These are phyloP conservation scores for Drosophila arawakana DNA, from an alignment of 1,140 invertebrate species.

Conservation along the genomic window DNA sequence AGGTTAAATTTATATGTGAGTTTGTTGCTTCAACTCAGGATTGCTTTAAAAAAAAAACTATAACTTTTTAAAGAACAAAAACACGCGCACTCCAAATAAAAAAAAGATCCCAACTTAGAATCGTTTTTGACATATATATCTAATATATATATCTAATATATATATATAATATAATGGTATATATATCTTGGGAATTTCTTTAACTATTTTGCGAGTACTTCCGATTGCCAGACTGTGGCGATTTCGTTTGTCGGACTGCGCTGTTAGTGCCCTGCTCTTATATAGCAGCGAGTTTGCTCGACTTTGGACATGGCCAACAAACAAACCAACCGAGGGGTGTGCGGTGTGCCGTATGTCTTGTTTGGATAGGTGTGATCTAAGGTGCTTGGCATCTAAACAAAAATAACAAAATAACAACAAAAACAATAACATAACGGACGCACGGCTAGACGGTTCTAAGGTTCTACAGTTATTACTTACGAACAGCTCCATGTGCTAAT, in stretches of 20 bases:
- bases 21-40: too few species aligned
- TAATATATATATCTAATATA: too few species aligned
- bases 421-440: neutral
- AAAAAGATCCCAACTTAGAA: neutral
- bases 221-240: constrained; percentile 28
- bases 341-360: neutral
- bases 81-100: constrained; percentile 21
- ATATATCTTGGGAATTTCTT: too few species aligned
- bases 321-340: constrained; percentile 6
- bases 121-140: too few species aligned
- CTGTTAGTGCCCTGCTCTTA: constrained; percentile 70
- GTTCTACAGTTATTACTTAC: neutral
- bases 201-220: too few species aligned
- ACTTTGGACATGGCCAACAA: constrained; percentile 48
- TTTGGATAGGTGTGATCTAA: constrained; percentile 40
- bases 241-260: constrained; percentile 57
- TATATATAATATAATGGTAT: too few species aligned
- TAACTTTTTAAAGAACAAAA: neutral
- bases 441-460: neutral
- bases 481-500: constrained; percentile 62
- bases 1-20: neutral
- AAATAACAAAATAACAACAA: constrained; percentile 48
- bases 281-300: constrained; percentile 50
- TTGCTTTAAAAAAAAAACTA: too few species aligned
- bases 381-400: constrained; percentile 60